phyloP scores from a whole-genome alignment of 1,140 invertebrate genomes.

The Lepidurus arcticus region DNA sequence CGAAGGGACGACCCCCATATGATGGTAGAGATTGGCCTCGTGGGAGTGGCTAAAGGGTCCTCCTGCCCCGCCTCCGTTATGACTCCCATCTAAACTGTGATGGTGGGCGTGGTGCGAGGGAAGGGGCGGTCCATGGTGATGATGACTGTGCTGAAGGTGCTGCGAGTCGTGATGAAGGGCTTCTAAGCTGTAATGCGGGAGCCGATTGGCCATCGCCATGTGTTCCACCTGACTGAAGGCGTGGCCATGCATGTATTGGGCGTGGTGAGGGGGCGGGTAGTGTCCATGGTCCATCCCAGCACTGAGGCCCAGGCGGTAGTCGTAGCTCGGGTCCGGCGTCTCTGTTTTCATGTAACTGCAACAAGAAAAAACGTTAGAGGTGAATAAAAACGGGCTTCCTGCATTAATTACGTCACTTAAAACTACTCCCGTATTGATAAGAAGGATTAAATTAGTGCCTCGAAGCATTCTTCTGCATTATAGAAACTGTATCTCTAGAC shows the following conservation, averaged over 20 bases:
- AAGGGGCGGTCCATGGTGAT: not conserved
- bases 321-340: slow-evolving; percentile 1
- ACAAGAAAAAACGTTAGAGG: not conserved
- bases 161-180: not conserved
- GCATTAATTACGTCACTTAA: no score
- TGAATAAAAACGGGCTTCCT: no score
- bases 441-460: no score
- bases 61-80: not conserved
- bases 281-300: not conserved
- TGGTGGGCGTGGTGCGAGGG: not conserved
- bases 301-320: not conserved
- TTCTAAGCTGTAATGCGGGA: not conserved
- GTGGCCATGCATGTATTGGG: slow-evolving; percentile 11
- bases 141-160: not conserved
- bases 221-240: slow-evolving; percentile 6
- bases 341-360: slow-evolving; percentile 11
- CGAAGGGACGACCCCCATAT: not conserved
- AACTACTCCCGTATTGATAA: no score
- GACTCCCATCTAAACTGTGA: not conserved
- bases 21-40: not conserved
- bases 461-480: no score
- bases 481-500: no score
- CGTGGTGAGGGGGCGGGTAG: slow-evolving; percentile 19
- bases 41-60: not conserved
- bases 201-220: not conserved